Evolutionary conservation across 2,888 invertebrate species (phyloP).

Genomic region (Stramonita haemastoma): DNA sequence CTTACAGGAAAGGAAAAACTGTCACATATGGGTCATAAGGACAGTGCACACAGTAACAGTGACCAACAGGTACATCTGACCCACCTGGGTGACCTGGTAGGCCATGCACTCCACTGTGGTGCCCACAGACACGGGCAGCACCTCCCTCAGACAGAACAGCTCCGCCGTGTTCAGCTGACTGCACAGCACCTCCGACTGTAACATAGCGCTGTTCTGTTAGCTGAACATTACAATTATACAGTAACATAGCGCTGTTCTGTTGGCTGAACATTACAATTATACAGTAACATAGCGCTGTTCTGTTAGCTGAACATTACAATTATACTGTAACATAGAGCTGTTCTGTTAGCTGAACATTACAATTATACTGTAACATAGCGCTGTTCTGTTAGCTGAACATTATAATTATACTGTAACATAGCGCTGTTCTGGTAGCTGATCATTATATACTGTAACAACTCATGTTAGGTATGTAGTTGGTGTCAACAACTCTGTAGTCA

Average conservation of each 20-base stretch:
- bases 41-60: neutral
- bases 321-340: constrained; percentile 1
- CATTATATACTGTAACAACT: no score
- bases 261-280: no score
- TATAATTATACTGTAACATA: constrained; percentile 8
- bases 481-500: no score
- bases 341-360: no score
- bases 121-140: constrained; percentile 64
- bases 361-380: constrained; percentile 8
- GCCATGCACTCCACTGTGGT: constrained; percentile 70
- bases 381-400: no score
- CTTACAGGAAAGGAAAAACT: no score
- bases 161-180: constrained; percentile 61
- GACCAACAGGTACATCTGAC: neutral
- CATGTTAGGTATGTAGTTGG: no score
- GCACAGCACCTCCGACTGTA: constrained; percentile 47
- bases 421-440: no score
- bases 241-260: neutral
- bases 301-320: no score
- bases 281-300: neutral
- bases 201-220: neutral
- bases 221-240: neutral
- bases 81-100: constrained; percentile 57
- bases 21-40: no score
- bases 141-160: constrained; percentile 60